Conservation (phyloP, 2,113 vertebrate genomes). For the Zosterops hypoxanthus region DNA sequence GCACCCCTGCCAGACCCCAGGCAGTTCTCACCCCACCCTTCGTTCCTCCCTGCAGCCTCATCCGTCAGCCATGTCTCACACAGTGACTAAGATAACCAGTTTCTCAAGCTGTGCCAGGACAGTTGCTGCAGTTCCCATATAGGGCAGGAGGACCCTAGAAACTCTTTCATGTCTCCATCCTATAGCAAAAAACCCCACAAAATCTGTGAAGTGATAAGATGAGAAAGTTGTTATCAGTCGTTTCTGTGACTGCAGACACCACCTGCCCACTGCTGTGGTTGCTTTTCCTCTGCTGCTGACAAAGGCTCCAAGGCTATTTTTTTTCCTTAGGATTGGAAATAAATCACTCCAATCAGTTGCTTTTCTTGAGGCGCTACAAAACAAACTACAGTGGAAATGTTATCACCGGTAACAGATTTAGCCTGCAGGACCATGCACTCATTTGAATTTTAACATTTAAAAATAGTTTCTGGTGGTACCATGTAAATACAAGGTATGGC, state of each 20-base stretch:
- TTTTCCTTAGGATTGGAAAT: background rate
- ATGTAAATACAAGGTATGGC: background rate
- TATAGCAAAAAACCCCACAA: background rate
- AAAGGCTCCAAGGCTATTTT: background rate
- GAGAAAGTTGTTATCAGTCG: background rate
- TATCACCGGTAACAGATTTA: constrained; percentile 43
- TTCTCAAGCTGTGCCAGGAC: background rate
- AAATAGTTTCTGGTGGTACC: background rate
- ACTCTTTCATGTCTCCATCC: background rate
- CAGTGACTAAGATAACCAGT: background rate
- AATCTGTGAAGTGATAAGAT: background rate
- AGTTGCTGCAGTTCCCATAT: background rate
- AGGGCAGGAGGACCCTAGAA: background rate
- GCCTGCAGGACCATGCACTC: background rate
- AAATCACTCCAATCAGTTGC: constrained; percentile 23
- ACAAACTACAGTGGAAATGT: constrained; percentile 12
- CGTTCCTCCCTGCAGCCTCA: background rate
- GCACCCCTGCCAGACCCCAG: background rate
- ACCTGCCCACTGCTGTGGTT: background rate
- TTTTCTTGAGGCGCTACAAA: constrained; percentile 19
- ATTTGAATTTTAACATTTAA: constrained; percentile 33
- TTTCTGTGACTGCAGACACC: background rate
- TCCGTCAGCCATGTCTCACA: fast-evolving
- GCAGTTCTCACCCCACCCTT: background rate
- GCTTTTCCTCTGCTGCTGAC: background rate